A percentile compares a stretch with the other conserved stretches of the same genome.
Evolutionary conservation across 1,140 invertebrate genomes (phyloP).

Genomic region (Hypothenemus hampei): DNA sequence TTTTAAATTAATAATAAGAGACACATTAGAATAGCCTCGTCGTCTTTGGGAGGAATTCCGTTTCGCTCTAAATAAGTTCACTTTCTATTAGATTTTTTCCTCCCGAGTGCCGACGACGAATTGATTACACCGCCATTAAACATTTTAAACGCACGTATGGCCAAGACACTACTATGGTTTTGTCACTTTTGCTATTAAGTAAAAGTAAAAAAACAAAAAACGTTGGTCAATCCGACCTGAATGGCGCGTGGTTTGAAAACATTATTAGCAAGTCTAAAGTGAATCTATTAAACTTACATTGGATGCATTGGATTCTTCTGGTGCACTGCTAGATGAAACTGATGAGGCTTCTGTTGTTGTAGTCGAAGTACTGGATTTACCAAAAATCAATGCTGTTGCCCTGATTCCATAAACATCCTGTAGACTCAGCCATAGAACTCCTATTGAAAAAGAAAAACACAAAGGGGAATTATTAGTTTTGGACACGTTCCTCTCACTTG

Average conservation of each 20-base stretch:
- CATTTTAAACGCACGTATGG: conserved; percentile 17
- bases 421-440: conserved; percentile 40
- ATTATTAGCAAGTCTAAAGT: neutral
- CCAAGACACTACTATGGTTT: conserved; percentile 3
- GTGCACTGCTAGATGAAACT: neutral
- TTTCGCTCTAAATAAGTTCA: conserved; percentile 29
- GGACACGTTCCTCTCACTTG: too few species aligned
- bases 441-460: too few species aligned
- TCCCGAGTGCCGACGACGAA: too few species aligned
- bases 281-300: neutral
- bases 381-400: conserved; percentile 42
- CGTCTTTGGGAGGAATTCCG: conserved; percentile 27
- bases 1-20: conserved; percentile 2
- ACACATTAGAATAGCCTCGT: neutral
- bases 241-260: neutral
- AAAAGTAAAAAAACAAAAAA: conserved; percentile 15
- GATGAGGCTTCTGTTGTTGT: conserved; percentile 34
- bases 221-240: neutral
- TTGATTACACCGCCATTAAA: conserved; percentile 16
- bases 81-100: conserved; percentile 33
- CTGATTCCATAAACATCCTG: conserved; percentile 40
- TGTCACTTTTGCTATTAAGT: conserved; percentile 17
- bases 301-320: neutral
- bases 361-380: conserved; percentile 37
- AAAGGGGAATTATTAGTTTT: too few species aligned